Percentiles rank a stretch among this genome's conserved stretches.
Conservation (phyloP, 2,113 vertebrate species). For the Rhea americana region DNA sequence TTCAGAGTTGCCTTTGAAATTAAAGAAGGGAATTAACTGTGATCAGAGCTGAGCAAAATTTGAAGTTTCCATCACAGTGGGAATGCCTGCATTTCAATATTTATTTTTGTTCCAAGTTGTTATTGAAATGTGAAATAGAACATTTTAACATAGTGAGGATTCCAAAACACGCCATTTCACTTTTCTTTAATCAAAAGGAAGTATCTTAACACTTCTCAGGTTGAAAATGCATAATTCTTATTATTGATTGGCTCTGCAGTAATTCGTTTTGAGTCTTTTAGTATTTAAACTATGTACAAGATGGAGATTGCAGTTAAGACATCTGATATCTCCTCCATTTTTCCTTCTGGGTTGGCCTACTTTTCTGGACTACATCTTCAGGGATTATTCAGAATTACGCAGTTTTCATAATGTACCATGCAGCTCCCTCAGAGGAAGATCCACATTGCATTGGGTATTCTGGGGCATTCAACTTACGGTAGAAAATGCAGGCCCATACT, state of each 20-base stretch:
- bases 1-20: slow-evolving; percentile 27
- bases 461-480: neutral
- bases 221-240: neutral
- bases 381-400: slow-evolving; percentile 23
- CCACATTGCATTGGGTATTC: slow-evolving; percentile 29
- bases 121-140: neutral
- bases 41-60: slow-evolving; percentile 1
- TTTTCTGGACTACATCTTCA: slow-evolving; percentile 17
- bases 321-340: neutral
- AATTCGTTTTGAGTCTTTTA: neutral
- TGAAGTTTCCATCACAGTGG: neutral
- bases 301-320: neutral
- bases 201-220: neutral
- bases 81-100: slow-evolving; percentile 18
- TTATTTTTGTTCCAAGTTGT: neutral
- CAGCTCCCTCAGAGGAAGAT: slow-evolving; percentile 20
- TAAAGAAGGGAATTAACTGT: slow-evolving; percentile 1
- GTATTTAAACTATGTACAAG: neutral
- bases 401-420: neutral
- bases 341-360: slow-evolving; percentile 26
- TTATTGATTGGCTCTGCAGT: neutral
- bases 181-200: slow-evolving; percentile 9
- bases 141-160: neutral
- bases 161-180: neutral
- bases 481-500: neutral